phyloP scores from a whole-genome alignment of 1,140 invertebrate species.

The Drosophila sucinea region DNA sequence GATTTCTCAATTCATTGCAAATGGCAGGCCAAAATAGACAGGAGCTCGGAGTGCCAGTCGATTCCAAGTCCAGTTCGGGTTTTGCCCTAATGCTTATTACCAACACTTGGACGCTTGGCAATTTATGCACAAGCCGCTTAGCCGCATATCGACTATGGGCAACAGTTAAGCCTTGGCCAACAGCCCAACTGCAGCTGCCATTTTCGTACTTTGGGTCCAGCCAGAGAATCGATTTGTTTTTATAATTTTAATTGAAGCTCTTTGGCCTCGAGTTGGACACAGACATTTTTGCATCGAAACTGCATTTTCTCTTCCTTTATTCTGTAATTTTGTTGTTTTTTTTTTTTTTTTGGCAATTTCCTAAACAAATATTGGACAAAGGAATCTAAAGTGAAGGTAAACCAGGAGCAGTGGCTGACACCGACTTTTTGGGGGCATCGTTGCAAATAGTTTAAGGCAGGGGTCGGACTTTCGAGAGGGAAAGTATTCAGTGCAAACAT shows the following conservation, averaged over 20 bases:
- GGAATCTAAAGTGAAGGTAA: constrained; percentile 44
- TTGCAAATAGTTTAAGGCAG: constrained; percentile 50
- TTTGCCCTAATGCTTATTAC: constrained; percentile 68
- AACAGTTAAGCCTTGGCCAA: constrained; percentile 28
- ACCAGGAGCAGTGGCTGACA: constrained; percentile 33
- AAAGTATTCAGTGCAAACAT: constrained; percentile 49
- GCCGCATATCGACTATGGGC: constrained; percentile 10
- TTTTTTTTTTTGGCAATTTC: constrained; percentile 64
- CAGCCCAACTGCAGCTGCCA: constrained; percentile 18
- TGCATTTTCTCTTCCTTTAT: neutral
- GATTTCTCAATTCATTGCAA: constrained; percentile 69
- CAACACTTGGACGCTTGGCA: constrained; percentile 65
- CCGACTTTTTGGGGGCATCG: constrained; percentile 11
- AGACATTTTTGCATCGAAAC: neutral
- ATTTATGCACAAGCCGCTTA: constrained; percentile 66
- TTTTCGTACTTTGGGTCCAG: neutral
- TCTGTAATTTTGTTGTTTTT: constrained; percentile 5
- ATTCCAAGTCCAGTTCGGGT: constrained; percentile 26
- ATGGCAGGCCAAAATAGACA: constrained; percentile 26
- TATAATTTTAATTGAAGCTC: constrained; percentile 77
- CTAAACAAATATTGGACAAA: constrained; percentile 74
- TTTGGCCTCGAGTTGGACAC: constrained; percentile 11
- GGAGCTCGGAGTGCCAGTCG: neutral
- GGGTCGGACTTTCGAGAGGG: constrained; percentile 18
- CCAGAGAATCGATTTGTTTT: constrained; percentile 66